These are phyloP conservation scores for Graphium colonna DNA, from an alignment of 2,888 invertebrate species.

Conservation along the genomic window DNA sequence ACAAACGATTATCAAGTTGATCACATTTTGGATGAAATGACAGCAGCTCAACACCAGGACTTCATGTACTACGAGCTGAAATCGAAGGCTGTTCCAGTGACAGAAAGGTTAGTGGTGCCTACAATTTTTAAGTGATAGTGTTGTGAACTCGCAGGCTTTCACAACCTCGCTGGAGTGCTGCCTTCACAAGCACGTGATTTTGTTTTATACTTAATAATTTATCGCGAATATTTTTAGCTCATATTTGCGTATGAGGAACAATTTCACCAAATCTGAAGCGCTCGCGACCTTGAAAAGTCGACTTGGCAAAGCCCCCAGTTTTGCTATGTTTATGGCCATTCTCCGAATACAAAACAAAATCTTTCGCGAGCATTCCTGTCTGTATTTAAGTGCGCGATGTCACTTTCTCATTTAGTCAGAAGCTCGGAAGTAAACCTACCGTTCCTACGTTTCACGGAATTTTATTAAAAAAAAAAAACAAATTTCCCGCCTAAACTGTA, in stretches of 20 bases:
- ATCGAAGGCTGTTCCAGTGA: constrained; percentile 79
- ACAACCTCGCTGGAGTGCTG: constrained; percentile 1
- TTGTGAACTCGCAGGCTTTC: neutral
- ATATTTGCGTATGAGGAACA: constrained; percentile 58
- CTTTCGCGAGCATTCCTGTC: constrained; percentile 40
- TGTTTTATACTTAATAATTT: constrained; percentile 29
- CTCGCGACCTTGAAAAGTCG: constrained; percentile 69
- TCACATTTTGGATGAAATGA: constrained; percentile 77
- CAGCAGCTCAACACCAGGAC: constrained; percentile 78
- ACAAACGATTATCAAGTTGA: constrained; percentile 76
- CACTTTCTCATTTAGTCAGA: constrained; percentile 6
- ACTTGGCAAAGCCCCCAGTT: constrained; percentile 72
- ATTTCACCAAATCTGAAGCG: constrained; percentile 65
- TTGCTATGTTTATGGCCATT: constrained; percentile 56
- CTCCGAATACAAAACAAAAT: constrained; percentile 39
- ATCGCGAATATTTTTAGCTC: constrained; percentile 70
- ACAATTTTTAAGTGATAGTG: neutral
- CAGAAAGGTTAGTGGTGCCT: constrained; percentile 72
- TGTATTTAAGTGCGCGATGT: constrained; percentile 14
- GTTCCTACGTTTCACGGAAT: neutral
- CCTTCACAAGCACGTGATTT: constrained; percentile 24
- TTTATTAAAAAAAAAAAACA: neutral
- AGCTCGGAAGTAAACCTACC: neutral
- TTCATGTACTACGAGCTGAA: constrained; percentile 83
- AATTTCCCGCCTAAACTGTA: constrained; percentile 17